Percentiles rank a stretch among this genome's conserved stretches.
phyloP scores from a whole-genome alignment of 2,113 vertebrate species.

The Elanoides forficatus region DNA sequence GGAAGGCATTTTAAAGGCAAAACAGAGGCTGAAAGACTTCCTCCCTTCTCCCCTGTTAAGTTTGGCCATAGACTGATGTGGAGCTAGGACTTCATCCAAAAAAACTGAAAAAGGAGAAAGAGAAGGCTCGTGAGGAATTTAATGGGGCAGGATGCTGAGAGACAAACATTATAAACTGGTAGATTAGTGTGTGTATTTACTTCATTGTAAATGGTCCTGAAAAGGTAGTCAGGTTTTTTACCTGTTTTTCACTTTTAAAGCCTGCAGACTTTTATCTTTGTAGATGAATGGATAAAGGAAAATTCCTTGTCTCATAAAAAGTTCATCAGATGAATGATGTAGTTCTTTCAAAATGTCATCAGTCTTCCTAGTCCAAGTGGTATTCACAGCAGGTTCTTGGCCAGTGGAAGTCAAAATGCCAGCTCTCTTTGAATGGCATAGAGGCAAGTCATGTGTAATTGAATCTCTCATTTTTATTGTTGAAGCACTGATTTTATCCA shows the following conservation, averaged over 20 bases:
- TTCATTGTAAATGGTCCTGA: not conserved
- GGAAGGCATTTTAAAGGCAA: not conserved
- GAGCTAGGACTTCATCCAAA: not conserved
- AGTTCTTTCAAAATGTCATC: conserved; percentile 40
- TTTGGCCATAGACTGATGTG: not conserved
- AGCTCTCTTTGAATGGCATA: not conserved
- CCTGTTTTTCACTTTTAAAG: not conserved
- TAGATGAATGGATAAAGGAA: not conserved
- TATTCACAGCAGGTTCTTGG: not conserved
- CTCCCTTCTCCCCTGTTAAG: not conserved
- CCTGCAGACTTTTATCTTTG: not conserved
- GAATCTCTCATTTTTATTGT: conserved; percentile 17
- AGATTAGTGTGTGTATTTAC: not conserved
- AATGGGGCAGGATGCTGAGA: not conserved
- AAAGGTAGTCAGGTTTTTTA: not conserved
- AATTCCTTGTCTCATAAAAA: conserved; percentile 38
- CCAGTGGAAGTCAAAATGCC: conserved; percentile 16
- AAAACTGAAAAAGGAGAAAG: not conserved
- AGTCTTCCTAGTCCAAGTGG: not conserved
- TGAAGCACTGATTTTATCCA: not conserved
- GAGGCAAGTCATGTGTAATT: not conserved
- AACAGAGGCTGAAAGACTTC: not conserved
- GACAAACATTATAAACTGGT: not conserved
- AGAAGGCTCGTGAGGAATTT: not conserved
- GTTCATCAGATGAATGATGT: conserved; percentile 21